Conservation (phyloP, 2,888 invertebrate species). For the Lamellibrachia satsuma region DNA sequence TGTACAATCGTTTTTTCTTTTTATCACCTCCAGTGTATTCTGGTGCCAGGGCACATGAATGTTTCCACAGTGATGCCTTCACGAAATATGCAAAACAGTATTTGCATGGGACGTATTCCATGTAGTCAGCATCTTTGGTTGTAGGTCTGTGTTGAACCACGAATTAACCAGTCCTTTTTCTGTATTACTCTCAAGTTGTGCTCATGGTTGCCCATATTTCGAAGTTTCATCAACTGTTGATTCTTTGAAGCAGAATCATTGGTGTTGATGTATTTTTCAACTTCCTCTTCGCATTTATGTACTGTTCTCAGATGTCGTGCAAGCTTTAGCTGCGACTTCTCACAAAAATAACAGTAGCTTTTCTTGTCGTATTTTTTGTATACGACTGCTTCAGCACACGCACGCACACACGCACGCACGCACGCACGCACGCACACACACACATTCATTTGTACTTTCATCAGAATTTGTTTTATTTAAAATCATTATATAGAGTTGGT, state of each 20-base stretch:
- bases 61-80: conserved; percentile 14
- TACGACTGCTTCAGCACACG: too few relatives aligned
- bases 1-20: neutral
- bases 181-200: neutral
- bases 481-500: too few relatives aligned
- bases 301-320: neutral
- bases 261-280: neutral
- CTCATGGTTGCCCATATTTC: conserved; percentile 17
- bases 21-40: neutral
- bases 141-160: neutral
- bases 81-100: neutral
- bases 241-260: neutral
- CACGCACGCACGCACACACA: too few relatives aligned
- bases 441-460: too few relatives aligned
- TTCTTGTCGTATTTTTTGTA: neutral
- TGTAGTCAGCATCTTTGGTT: neutral
- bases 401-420: too few relatives aligned
- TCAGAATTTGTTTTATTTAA: too few relatives aligned
- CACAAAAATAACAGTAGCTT: conserved; percentile 17
- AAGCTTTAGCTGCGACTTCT: neutral
- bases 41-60: neutral
- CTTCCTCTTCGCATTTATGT: neutral
- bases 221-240: neutral
- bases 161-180: neutral
- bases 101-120: neutral